Evolutionary conservation across 1,140 invertebrate species (phyloP).

Genomic region (Drosophila grimshawi): DNA sequence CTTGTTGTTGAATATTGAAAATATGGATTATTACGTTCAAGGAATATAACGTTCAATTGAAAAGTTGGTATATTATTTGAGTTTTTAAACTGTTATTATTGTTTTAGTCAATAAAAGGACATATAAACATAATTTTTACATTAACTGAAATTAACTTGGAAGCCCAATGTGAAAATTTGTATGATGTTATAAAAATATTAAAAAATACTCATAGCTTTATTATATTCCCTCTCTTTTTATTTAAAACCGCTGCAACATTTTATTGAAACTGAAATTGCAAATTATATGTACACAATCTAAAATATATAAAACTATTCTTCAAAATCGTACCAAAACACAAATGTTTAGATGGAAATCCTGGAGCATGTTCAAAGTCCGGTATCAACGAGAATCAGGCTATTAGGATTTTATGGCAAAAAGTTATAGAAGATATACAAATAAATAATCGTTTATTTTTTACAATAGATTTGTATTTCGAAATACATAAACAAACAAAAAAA

Average conservation of each 20-base stretch:
- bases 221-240: constrained; percentile 62
- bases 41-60: constrained; percentile 8
- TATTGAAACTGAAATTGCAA: constrained; percentile 29
- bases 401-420: constrained; percentile 84
- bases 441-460: constrained; percentile 36
- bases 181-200: constrained; percentile 15
- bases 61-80: constrained; percentile 11
- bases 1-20: constrained; percentile 25
- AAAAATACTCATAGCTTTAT: constrained; percentile 62
- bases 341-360: constrained; percentile 83
- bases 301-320: constrained; percentile 40
- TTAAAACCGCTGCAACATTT: constrained; percentile 58
- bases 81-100: constrained; percentile 14
- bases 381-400: constrained; percentile 82
- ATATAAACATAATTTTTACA: constrained; percentile 34
- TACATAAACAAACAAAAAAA: constrained; percentile 13
- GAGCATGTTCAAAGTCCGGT: constrained; percentile 84
- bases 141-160: constrained; percentile 24
- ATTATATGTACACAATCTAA: constrained; percentile 44
- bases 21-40: background rate
- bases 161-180: constrained; percentile 19
- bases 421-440: constrained; percentile 57
- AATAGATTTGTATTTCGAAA: constrained; percentile 20
- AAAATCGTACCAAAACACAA: constrained; percentile 38
- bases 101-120: constrained; percentile 16